phyloP scores from a whole-genome alignment of 2,113 vertebrate genomes.

The Rhinolophus ferrumequinum region DNA sequence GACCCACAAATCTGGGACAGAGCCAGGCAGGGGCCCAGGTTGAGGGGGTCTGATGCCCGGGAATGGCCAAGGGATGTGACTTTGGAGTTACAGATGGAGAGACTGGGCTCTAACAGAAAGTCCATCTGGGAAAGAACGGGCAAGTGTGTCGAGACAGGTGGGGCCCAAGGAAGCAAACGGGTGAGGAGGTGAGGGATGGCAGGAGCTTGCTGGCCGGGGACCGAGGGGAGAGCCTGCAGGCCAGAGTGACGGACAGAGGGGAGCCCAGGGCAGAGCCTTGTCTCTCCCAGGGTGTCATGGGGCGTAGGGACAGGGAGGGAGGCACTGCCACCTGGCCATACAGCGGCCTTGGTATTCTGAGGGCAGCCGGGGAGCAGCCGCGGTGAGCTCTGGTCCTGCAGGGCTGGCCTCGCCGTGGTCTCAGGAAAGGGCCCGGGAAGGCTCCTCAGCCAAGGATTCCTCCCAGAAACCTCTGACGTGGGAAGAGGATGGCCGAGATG shows the following conservation, averaged over 20 bases:
- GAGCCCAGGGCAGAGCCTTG: neutral
- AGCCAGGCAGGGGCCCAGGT: neutral
- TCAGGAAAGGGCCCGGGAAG: neutral
- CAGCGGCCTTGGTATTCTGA: neutral
- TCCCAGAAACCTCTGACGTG: neutral
- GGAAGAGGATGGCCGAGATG: neutral
- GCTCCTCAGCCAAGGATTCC: neutral
- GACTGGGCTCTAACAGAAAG: neutral
- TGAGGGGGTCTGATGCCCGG: neutral
- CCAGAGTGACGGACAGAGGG: neutral
- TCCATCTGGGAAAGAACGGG: neutral
- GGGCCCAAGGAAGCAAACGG: neutral
- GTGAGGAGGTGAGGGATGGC: neutral
- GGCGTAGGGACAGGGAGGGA: neutral
- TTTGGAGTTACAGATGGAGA: neutral
- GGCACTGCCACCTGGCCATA: fast-evolving
- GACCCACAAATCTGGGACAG: neutral
- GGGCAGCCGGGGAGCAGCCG: neutral
- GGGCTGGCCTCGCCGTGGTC: neutral
- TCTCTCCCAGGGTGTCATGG: fast-evolving
- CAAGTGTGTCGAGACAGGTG: neutral
- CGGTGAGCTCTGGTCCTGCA: neutral
- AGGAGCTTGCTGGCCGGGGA: neutral
- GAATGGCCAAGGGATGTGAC: neutral
- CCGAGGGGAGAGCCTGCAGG: fast-evolving